Conservation (phyloP, 1,140 invertebrate species). For the Akabosia matsudoensis region DNA sequence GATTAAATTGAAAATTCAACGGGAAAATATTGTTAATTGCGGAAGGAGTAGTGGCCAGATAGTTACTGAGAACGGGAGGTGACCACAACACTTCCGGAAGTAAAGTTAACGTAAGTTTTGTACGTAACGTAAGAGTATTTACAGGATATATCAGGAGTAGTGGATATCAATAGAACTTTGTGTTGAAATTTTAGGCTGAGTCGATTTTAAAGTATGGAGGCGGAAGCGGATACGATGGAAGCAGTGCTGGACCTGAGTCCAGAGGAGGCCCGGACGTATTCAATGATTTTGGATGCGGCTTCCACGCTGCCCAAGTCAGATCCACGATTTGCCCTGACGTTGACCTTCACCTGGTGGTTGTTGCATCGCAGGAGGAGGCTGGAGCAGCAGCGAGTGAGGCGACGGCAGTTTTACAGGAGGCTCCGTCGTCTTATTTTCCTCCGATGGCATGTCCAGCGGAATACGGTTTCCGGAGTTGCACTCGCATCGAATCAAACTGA, state of each 20-base stretch:
- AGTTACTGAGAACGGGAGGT: too few species aligned
- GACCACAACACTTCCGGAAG: too few species aligned
- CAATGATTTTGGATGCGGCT: slow-evolving; percentile 37
- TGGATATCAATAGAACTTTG: too few species aligned
- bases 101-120: too few species aligned
- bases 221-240: slow-evolving; percentile 25
- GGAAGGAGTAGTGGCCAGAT: too few species aligned
- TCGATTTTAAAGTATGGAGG: background rate
- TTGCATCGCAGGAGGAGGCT: slow-evolving; percentile 37
- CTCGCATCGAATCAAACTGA: slow-evolving; percentile 20
- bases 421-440: slow-evolving; percentile 36
- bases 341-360: slow-evolving; percentile 39
- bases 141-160: too few species aligned
- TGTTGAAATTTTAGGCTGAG: too few species aligned
- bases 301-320: slow-evolving; percentile 38
- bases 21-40: too few species aligned
- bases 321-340: slow-evolving; percentile 40
- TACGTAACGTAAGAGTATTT: too few species aligned
- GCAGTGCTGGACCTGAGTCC: slow-evolving; percentile 25
- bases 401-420: slow-evolving; percentile 42
- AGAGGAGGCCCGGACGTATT: slow-evolving; percentile 39
- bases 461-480: slow-evolving; percentile 7
- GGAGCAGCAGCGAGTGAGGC: slow-evolving; percentile 34
- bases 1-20: too few species aligned
- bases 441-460: slow-evolving; percentile 10